phyloP scores from a whole-genome alignment of 2,888 invertebrate genomes.

The Chrysodeixis includens region DNA sequence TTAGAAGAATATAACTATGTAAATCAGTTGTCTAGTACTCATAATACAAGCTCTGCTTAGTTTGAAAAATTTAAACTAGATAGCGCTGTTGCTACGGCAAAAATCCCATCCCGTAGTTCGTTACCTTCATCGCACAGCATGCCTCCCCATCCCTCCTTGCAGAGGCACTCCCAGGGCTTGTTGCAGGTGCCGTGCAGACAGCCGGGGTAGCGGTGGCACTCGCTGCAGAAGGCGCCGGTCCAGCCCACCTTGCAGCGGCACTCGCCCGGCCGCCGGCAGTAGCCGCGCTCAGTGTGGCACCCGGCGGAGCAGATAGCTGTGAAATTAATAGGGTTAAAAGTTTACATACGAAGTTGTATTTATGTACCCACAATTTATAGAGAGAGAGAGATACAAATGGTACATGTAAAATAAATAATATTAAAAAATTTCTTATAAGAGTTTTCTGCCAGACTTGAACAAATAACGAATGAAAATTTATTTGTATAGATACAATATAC shows the following conservation, averaged over 20 bases:
- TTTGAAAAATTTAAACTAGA: too few relatives aligned
- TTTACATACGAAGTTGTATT: not conserved
- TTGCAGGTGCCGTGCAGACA: conserved; percentile 95
- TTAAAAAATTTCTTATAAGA: too few relatives aligned
- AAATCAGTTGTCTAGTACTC: too few relatives aligned
- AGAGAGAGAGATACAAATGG: too few relatives aligned
- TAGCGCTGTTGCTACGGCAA: too few relatives aligned
- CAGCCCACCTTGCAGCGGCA: conserved; percentile 95
- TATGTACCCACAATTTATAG: too few relatives aligned
- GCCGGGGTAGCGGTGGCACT: conserved; percentile 96
- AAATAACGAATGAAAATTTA: too few relatives aligned
- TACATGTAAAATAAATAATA: too few relatives aligned
- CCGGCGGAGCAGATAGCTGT: conserved; percentile 95
- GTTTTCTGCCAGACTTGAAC: too few relatives aligned
- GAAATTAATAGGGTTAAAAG: not conserved
- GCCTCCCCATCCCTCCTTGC: conserved; percentile 96
- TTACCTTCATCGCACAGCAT: conserved; percentile 97
- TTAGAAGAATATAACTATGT: too few relatives aligned
- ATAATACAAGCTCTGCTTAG: too few relatives aligned
- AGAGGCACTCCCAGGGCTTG: conserved; percentile 97
- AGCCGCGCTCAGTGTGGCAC: conserved; percentile 95
- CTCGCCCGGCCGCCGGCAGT: conserved; percentile 92
- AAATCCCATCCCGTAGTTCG: not conserved
- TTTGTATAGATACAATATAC: too few relatives aligned
- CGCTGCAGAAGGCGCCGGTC: conserved; percentile 93